Percentiles rank a stretch among this genome's conserved stretches.
Evolutionary conservation across 1,140 invertebrate species (phyloP).

Genomic region (Trichonephila clavata): DNA sequence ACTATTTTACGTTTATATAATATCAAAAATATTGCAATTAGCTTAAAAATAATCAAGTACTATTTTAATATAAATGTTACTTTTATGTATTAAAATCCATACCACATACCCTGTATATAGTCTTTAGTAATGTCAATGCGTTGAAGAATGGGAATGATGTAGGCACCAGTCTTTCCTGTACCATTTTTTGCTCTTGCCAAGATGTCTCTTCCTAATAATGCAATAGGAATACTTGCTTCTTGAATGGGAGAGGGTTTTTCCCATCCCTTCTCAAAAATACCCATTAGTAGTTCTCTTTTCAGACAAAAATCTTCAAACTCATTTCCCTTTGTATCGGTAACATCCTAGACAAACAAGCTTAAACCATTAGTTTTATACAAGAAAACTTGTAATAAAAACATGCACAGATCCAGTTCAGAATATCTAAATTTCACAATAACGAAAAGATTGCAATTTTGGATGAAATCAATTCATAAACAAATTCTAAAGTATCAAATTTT

Average conservation of each 20-base stretch:
- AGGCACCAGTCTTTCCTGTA: constrained; percentile 99
- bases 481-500: too few relatives aligned
- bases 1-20: too few relatives aligned
- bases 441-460: too few relatives aligned
- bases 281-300: constrained; percentile 98
- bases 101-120: constrained; percentile 91
- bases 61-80: not conserved
- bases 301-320: constrained; percentile 99
- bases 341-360: constrained; percentile 88
- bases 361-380: too few relatives aligned
- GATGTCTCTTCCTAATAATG: constrained; percentile 98
- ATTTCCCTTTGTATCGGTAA: constrained; percentile 99
- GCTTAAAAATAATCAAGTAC: not conserved
- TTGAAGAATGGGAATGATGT: constrained; percentile 98
- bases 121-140: constrained; percentile 94
- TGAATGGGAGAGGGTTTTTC: constrained; percentile 99
- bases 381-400: too few relatives aligned
- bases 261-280: constrained; percentile 99
- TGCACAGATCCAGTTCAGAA: too few relatives aligned
- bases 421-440: too few relatives aligned
- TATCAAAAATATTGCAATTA: not conserved
- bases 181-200: constrained; percentile 99
- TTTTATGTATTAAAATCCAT: not conserved
- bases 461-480: too few relatives aligned
- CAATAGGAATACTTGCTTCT: constrained; percentile 99